These are phyloP conservation scores for Actenoides lindsayi DNA, from an alignment of 2,113 vertebrate genomes.

Conservation along the genomic window DNA sequence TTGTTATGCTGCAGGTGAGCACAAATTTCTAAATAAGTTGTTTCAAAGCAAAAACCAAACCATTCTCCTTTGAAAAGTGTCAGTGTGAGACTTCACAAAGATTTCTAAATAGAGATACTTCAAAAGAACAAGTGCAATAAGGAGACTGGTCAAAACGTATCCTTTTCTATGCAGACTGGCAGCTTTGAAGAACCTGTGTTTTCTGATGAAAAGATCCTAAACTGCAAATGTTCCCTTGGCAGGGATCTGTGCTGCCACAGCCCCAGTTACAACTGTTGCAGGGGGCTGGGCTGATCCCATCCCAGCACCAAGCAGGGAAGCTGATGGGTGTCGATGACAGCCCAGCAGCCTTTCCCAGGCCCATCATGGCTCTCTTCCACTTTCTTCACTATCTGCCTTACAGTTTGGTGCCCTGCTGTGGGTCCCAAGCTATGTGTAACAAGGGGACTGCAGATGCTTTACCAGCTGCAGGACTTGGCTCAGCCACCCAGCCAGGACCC, in stretches of 20 bases:
- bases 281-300: not conserved
- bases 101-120: slow-evolving; percentile 61
- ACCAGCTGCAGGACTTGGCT: not conserved
- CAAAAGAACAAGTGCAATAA: slow-evolving; percentile 39
- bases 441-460: not conserved
- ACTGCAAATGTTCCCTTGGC: not conserved
- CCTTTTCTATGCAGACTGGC: not conserved
- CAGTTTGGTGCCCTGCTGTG: not conserved
- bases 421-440: not conserved
- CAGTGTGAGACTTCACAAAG: slow-evolving; percentile 52
- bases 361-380: not conserved
- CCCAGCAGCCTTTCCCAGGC: not conserved
- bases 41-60: slow-evolving; percentile 36
- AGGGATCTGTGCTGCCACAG: rapidly evolving
- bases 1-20: slow-evolving; percentile 32
- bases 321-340: not conserved
- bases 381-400: not conserved
- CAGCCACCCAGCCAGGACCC: rapidly evolving
- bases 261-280: rapidly evolving
- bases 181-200: slow-evolving; percentile 12
- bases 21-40: slow-evolving; percentile 28
- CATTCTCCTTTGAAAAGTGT: slow-evolving; percentile 40
- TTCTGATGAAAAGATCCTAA: not conserved
- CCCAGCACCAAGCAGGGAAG: not conserved
- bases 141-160: slow-evolving; percentile 37